Evolutionary conservation across 1,140 invertebrate species (phyloP), one percentile per base, ranked within the genome.

Genomic region (Drosophila ercepeae): DNA sequence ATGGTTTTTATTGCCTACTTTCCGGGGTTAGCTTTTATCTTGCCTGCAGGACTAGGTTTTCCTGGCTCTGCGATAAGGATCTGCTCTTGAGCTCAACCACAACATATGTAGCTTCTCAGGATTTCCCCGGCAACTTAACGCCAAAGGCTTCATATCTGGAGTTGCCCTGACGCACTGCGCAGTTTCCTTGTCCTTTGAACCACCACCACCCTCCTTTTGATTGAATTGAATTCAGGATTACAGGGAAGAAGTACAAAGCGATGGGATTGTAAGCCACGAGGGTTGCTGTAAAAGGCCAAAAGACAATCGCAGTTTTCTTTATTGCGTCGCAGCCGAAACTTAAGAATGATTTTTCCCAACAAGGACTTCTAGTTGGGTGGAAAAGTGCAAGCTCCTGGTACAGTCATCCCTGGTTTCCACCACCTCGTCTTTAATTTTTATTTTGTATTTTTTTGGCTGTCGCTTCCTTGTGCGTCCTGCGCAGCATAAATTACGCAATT

Each of bases 401-500:
- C 67, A 54, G 69, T 58, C 52, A 61, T 46, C 11, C 42, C 57
- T 57, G 60, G 75, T 77, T 39, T 16, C 36, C 14, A 16, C 36
- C 36, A 16, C 51, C 50, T 21, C 48, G 23, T 63, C 19, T 32
- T 32, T 32, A 32, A 32, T 32, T 32, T 32, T 32, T 32, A 32
- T 21, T 21, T 21, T 21, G 21, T 59, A 45, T 42, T 41, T 51
- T 32, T 51, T 6, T 14, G 41, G 16, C 42, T 53, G 60, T 13
- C 50, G 46, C 67, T 50, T 70, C 46, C 68, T 59, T 71, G 65
- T 57, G 64, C 58, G 60, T 74, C 61, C 78, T 86, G 76, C 82
- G 82, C 82, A 86, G 81, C 81, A 86, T 88, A 88, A 86, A 86
- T 86, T 86, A 86, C 81, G 81, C 82, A 86, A 74, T 86, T 86